These are phyloP conservation scores for Telmatherina bonti DNA, from an alignment of 2,797 vertebrate genomes.

Conservation along the genomic window DNA sequence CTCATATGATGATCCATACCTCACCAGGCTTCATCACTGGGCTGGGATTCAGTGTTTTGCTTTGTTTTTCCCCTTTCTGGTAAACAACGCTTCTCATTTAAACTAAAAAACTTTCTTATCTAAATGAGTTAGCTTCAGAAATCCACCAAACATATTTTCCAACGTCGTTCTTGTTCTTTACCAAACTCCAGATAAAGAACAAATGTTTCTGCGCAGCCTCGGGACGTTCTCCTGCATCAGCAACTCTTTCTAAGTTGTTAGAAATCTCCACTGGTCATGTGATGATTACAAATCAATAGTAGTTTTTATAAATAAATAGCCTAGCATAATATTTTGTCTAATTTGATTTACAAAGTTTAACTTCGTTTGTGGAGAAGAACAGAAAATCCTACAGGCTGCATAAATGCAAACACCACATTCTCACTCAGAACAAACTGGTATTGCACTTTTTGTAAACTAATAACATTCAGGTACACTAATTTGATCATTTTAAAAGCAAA, in stretches of 20 bases:
- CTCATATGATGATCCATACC: not conserved
- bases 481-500: not conserved
- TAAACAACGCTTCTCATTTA: not conserved
- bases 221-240: not conserved
- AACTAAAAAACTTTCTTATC: not conserved
- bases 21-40: not conserved
- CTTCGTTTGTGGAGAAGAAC: not conserved
- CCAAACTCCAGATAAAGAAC: not conserved
- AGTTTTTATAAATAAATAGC: not conserved
- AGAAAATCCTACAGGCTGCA: not conserved
- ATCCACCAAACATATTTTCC: not conserved
- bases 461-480: too few relatives aligned
- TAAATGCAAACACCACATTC: constrained; percentile 17
- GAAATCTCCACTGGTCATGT: not conserved
- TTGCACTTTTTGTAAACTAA: constrained; percentile 19
- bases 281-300: not conserved
- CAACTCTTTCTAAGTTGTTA: not conserved
- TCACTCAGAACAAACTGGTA: constrained; percentile 40
- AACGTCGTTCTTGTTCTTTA: not conserved
- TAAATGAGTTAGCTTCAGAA: not conserved
- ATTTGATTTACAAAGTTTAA: not conserved
- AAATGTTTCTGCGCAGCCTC: not conserved
- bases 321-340: not conserved
- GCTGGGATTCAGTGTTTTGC: not conserved
- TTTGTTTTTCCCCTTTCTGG: not conserved